These are phyloP conservation scores for Xenopus tropicalis DNA, from an alignment of 2,113 vertebrate genomes.

Conservation along the genomic window DNA sequence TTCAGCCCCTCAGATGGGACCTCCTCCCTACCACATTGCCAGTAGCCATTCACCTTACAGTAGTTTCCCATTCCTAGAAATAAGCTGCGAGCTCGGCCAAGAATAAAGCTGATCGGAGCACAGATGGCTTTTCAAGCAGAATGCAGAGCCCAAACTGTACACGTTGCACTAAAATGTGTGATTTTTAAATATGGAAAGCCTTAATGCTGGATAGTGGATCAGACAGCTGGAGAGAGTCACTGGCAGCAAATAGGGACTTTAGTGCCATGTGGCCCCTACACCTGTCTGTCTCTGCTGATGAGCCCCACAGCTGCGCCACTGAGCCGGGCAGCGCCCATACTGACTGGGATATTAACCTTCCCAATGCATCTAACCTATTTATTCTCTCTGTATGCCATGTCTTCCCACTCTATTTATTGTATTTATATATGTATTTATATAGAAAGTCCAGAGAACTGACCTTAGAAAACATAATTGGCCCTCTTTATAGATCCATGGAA, in stretches of 20 bases:
- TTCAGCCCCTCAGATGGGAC: too few species aligned
- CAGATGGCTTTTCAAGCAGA: not conserved
- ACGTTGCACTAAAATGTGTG: not conserved
- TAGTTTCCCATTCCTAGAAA: not conserved
- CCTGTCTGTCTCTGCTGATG: constrained; percentile 1
- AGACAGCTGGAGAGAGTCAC: not conserved
- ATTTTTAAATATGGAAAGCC: constrained; percentile 17
- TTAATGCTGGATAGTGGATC: constrained; percentile 2
- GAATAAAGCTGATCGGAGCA: not conserved
- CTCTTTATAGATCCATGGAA: too few species aligned
- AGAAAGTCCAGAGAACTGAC: too few species aligned
- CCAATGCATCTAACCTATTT: too few species aligned
- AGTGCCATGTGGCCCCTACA: constrained; percentile 16
- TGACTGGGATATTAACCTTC: too few species aligned
- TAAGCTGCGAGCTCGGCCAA: not conserved
- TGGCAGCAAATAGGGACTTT: constrained; percentile 2
- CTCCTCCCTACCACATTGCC: too few species aligned
- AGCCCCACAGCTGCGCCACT: constrained; percentile 3
- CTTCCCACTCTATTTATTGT: too few species aligned
- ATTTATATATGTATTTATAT: too few species aligned
- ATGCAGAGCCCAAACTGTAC: not conserved
- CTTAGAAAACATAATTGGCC: too few species aligned
- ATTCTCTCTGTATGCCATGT: too few species aligned
- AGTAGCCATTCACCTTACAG: too few species aligned
- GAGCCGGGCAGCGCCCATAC: not conserved